phyloP scores from a whole-genome alignment of 2,888 invertebrate species.

The Autographa pulchrina region DNA sequence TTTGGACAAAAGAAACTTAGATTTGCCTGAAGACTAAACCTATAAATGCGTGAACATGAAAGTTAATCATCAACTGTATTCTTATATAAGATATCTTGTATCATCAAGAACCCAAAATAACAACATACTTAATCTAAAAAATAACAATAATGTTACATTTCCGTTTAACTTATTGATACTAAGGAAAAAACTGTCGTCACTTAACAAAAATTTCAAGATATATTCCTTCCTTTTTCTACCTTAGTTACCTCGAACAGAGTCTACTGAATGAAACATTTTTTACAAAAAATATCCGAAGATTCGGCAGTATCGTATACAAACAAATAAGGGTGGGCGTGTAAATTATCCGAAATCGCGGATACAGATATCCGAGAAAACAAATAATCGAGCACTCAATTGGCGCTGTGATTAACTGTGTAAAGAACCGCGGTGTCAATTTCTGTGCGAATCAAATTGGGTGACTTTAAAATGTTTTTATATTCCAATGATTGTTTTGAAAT shows the following conservation, averaged over 20 bases:
- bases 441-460: not conserved
- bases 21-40: no score
- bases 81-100: not conserved
- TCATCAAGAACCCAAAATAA: not conserved
- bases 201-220: slow-evolving; percentile 21
- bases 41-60: no score
- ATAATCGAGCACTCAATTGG: not conserved
- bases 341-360: slow-evolving; percentile 30
- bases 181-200: not conserved
- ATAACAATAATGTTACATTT: not conserved
- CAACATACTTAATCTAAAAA: not conserved
- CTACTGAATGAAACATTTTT: slow-evolving; percentile 53
- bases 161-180: not conserved
- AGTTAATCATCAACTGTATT: no score
- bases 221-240: slow-evolving; percentile 33
- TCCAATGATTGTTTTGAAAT: not conserved
- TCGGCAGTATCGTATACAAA: slow-evolving; percentile 27
- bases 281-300: slow-evolving; percentile 48
- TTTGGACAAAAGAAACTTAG: not conserved
- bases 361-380: slow-evolving; percentile 5
- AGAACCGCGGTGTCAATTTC: not conserved
- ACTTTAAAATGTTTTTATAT: not conserved
- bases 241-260: slow-evolving; percentile 45
- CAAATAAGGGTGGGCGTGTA: slow-evolving; percentile 23
- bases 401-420: not conserved